Evolutionary conservation across 2,113 vertebrate species (phyloP), one percentile per base, ranked within the genome.

Genomic region (Phoenicopterus ruber): DNA sequence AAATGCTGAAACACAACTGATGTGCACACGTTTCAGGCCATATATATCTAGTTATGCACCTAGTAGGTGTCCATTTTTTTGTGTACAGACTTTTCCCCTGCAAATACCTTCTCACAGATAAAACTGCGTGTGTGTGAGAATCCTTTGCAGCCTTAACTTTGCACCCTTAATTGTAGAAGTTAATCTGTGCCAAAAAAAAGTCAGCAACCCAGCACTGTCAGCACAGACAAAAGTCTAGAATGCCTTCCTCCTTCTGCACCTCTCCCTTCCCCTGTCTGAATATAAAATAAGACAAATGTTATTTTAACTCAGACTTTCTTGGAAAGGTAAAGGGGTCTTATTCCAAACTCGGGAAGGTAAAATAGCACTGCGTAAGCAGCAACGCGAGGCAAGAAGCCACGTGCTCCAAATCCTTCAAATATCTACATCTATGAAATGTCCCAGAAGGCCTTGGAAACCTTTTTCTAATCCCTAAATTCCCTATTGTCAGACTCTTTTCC

Each of bases 101-200:
- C 2, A 73, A 86, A 50, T 63, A 80, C 28, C 36, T 77, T 50
- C 58, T 69, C 4, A 5, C 15, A 57, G 32, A 55, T 31, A 63
- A 47, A 71, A 90, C 16, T 2, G 2, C 14, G 3, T 5, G 8
- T 5, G 11, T 1, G 13, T 1, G 16, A 1, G 1, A 90, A 58
- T 74, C 21, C 31, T 80, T 49, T 34, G 34, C 22, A 93, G 42
- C 10, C 26, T 62, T 82, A 46, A 66, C 34, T 67, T 71, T 76
- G 46, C 38, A 91, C 52, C 57, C 20, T 81, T 61, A 90, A 82
- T 40, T 58, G 52, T 11, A 74, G 18, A 36, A 58, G 55, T 34
- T 76, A 54, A 59, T 19, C 20, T 28, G 34, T 77, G 22, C 8
- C 70, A 49, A 70, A 79, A 70, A 79, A 42, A n/a, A 34, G 54